Conservation (phyloP, 1,140 invertebrate genomes). For the Drosophila fuyamai region DNA sequence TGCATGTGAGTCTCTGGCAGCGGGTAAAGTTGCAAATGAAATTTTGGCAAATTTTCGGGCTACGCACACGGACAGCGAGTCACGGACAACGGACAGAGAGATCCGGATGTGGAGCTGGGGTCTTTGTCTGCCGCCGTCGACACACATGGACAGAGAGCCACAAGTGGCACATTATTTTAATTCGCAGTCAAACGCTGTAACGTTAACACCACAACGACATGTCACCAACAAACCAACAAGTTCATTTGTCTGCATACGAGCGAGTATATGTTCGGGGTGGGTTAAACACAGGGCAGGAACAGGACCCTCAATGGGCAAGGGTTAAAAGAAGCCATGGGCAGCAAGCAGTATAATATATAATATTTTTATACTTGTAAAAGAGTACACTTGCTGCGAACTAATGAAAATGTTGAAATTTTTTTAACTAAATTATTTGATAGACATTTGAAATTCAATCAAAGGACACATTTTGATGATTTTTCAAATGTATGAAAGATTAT, state of each 20-base stretch:
- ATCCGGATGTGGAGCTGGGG: background rate
- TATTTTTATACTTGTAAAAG: too few species aligned
- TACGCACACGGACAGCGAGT: conserved; percentile 4
- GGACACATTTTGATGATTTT: too few species aligned
- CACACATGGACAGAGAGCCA: conserved; percentile 61
- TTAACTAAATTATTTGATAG: too few species aligned
- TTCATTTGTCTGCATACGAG: conserved; percentile 33
- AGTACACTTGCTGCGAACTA: too few species aligned
- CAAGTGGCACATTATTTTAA: conserved; percentile 84
- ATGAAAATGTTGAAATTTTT: too few species aligned
- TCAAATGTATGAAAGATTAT: too few species aligned
- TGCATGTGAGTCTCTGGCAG: conserved; percentile 1
- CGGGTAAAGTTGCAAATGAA: conserved; percentile 52
- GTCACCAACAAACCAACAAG: conserved; percentile 51
- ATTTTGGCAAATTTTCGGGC: conserved; percentile 63
- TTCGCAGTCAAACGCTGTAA: conserved; percentile 80
- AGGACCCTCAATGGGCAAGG: background rate
- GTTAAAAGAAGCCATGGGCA: background rate
- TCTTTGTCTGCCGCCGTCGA: conserved; percentile 10
- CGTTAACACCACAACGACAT: conserved; percentile 72
- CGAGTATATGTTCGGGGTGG: background rate
- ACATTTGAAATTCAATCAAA: too few species aligned
- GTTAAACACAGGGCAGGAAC: conserved; percentile 21
- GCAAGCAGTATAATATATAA: too few species aligned
- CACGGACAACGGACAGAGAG: background rate